phyloP scores from a whole-genome alignment of 2,113 vertebrate species.

The Cyanoliseus patagonus region DNA sequence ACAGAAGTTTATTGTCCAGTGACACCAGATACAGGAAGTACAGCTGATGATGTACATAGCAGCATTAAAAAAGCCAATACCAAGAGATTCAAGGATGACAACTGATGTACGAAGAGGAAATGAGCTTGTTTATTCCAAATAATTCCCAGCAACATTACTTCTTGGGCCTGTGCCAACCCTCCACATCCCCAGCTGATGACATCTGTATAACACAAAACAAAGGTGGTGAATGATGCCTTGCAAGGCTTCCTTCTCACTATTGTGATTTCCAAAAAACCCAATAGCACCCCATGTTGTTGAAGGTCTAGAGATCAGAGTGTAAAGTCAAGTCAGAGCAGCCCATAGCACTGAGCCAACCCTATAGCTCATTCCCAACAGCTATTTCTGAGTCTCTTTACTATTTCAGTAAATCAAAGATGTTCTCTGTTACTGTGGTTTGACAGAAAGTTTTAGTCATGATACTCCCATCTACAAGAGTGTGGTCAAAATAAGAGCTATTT shows the following conservation, averaged over 20 bases:
- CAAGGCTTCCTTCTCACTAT: neutral
- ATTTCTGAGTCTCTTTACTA: neutral
- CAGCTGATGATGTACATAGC: neutral
- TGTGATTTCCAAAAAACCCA: neutral
- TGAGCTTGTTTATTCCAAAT: neutral
- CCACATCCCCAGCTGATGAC: neutral
- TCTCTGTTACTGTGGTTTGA: conserved; percentile 49
- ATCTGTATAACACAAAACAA: neutral
- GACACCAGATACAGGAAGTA: neutral
- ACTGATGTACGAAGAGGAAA: neutral
- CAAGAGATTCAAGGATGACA: conserved; percentile 4
- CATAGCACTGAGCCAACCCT: neutral
- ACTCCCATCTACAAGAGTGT: neutral
- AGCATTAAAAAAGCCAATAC: neutral
- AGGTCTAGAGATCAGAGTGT: neutral
- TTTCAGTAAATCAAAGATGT: conserved; percentile 42
- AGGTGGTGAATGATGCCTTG: neutral
- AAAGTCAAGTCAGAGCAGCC: neutral
- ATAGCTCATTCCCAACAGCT: neutral
- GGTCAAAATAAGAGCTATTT: neutral
- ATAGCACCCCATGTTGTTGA: accelerated
- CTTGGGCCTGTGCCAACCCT: neutral
- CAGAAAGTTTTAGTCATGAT: conserved; percentile 31
- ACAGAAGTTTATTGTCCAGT: neutral
- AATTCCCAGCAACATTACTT: neutral